These are phyloP conservation scores for Macrobrachium nipponense DNA, from an alignment of 1,140 invertebrate genomes.

Conservation along the genomic window DNA sequence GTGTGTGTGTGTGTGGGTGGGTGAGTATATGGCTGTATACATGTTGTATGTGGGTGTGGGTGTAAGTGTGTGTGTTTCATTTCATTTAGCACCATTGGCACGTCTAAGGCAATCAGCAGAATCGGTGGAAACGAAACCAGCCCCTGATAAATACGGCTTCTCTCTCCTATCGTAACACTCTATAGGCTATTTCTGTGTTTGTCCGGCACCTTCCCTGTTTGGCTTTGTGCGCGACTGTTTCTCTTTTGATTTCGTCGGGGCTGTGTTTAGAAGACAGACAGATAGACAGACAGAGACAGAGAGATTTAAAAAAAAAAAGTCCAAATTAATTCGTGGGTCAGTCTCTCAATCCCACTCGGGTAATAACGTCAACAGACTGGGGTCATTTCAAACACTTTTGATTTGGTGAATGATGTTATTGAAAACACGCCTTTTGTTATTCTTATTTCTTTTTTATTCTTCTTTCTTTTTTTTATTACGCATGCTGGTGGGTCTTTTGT, in stretches of 20 bases:
- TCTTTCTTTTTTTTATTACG: neutral
- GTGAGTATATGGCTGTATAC: too few species aligned
- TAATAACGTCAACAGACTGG: neutral
- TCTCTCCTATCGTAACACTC: slow-evolving; percentile 4
- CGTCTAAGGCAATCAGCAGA: too few species aligned
- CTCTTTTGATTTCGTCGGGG: too few species aligned
- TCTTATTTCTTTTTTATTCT: neutral
- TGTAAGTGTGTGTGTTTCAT: neutral
- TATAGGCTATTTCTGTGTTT: neutral
- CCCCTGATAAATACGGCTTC: neutral
- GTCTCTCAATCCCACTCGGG: neutral
- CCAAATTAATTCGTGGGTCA: neutral
- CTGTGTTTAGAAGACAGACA: neutral
- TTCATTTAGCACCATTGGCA: too few species aligned
- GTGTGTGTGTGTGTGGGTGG: too few species aligned
- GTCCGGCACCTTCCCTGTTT: neutral
- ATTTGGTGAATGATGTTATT: neutral
- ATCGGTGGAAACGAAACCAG: too few species aligned
- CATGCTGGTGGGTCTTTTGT: too few species aligned
- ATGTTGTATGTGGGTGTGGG: neutral
- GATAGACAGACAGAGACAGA: neutral
- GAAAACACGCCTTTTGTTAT: neutral
- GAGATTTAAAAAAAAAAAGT: neutral
- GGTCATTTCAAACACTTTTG: neutral
- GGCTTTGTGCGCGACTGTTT: neutral